Base-by-base conservation (phyloP, 2,113 vertebrate species). In the Atherinomorus stipes region DNA sequence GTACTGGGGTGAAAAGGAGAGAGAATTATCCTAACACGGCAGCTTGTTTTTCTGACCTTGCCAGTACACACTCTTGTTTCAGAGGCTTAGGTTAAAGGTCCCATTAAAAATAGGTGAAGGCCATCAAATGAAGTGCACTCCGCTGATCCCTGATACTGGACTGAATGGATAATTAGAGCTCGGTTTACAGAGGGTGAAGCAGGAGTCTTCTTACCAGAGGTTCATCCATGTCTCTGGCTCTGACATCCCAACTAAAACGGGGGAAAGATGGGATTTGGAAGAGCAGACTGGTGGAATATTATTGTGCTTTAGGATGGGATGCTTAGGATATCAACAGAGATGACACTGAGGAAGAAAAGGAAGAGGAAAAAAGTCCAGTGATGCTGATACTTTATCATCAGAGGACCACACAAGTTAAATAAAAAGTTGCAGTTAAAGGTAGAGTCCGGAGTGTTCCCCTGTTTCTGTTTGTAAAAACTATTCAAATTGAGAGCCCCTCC, bases 121-220 rank as follows among this genome's bases (percentile, higher is more conserved):
- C 26, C 16, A 15, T 71, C 50, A 72, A 82, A 70, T 62, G 52
- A 74, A 56, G 64, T 19, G 53, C 54, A 45, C 37, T 5, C 57
- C 38, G 64, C 7, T 2, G 15, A 56, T 76, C 26, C 34, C 62
- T 64, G 63, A 53, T 64, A 70, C 74, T 52, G 70, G 42, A 70
- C 57, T 62, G 61, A 77, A 81, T 53, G 68, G 84, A 77, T 71
- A 79, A 88, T 90, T 84, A 86, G 73, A 11, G 28, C 19, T 57
- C 21, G 23, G 65, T 71, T 83, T 60, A 66, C 52, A 54, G 81
- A 74, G 53, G 52, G 62, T 78, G 59, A 59, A 31, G 61, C 53
- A 40, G 45, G 42, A 64, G 77, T 69, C 70, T 64, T 78, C 77
- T 68, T 80, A 71, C 71, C 69, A 49, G 70, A 68, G 53, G 70